A percentile compares a stretch with the other conserved stretches of the same genome.
phyloP scores from a whole-genome alignment of 2,797 vertebrate species.

The Pempheris klunzingeri region DNA sequence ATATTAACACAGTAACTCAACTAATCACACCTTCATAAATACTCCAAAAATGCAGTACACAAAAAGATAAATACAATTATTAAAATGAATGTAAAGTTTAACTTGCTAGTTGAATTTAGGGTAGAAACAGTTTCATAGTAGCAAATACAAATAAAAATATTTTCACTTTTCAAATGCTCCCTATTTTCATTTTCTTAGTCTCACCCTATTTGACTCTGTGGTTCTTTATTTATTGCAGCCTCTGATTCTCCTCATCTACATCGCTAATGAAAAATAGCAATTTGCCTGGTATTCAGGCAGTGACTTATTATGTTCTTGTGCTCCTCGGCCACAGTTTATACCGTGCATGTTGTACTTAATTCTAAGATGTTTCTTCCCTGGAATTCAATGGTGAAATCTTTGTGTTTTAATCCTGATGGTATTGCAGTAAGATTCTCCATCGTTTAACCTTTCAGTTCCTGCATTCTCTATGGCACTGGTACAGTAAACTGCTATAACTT shows the following conservation, averaged over 20 bases:
- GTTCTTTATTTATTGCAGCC: slow-evolving; percentile 8
- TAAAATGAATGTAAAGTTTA: neutral
- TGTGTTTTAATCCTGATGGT: neutral
- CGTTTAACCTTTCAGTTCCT: slow-evolving; percentile 1
- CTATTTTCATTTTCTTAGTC: neutral
- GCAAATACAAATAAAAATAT: neutral
- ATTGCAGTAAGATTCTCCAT: neutral
- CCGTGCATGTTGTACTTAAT: neutral
- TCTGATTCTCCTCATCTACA: slow-evolving; percentile 20
- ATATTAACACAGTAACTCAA: slow-evolving; percentile 2
- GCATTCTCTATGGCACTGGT: neutral
- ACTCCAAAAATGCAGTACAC: neutral
- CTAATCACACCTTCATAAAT: neutral
- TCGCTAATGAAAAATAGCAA: slow-evolving; percentile 22
- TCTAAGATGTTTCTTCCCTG: neutral
- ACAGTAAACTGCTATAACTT: slow-evolving; percentile 13
- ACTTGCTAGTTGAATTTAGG: neutral
- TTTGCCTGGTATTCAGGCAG: slow-evolving; percentile 3
- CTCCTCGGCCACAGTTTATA: slow-evolving; percentile 2
- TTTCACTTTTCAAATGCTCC: neutral
- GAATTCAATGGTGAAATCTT: slow-evolving; percentile 3
- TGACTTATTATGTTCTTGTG: neutral
- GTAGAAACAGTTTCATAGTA: slow-evolving; percentile 1
- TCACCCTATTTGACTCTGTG: neutral
- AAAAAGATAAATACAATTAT: neutral